phyloP scores from a whole-genome alignment of 1,140 invertebrate genomes.

The Anastrepha obliqua region DNA sequence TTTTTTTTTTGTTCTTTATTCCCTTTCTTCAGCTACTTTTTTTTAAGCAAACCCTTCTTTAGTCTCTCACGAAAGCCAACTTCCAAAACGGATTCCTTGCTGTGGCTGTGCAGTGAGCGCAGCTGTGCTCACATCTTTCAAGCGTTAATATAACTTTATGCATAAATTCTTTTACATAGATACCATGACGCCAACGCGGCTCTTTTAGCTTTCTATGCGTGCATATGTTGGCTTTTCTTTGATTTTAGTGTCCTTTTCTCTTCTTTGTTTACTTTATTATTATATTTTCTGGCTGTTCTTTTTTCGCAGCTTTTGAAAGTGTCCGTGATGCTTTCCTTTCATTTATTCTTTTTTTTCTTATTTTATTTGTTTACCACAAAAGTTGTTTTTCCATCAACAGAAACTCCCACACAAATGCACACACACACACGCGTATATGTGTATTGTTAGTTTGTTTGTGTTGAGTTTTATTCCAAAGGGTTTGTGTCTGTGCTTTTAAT shows the following conservation, averaged over 20 bases:
- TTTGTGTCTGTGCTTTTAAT: slow-evolving; percentile 38
- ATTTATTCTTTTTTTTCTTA: background rate
- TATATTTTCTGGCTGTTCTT: background rate
- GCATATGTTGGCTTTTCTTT: background rate
- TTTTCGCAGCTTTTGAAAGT: slow-evolving; percentile 2
- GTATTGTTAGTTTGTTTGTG: background rate
- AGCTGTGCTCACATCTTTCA: background rate
- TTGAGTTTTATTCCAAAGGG: background rate
- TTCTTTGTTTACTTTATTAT: slow-evolving; percentile 11
- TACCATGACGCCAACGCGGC: background rate
- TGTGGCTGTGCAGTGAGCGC: background rate
- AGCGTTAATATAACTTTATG: slow-evolving; percentile 42
- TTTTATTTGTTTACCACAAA: slow-evolving; percentile 40
- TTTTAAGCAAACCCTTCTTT: background rate
- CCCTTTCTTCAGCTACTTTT: background rate
- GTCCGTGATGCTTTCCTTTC: background rate
- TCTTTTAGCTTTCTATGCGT: background rate
- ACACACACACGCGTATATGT: background rate
- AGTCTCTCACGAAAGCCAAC: background rate
- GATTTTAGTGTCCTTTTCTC: background rate
- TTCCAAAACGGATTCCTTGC: background rate
- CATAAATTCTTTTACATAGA: slow-evolving; percentile 28
- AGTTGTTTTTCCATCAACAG: background rate
- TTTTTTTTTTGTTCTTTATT: background rate
- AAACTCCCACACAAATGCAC: background rate